These are phyloP conservation scores for Danionella cerebrum DNA, from an alignment of 2,113 vertebrate species.

Conservation along the genomic window DNA sequence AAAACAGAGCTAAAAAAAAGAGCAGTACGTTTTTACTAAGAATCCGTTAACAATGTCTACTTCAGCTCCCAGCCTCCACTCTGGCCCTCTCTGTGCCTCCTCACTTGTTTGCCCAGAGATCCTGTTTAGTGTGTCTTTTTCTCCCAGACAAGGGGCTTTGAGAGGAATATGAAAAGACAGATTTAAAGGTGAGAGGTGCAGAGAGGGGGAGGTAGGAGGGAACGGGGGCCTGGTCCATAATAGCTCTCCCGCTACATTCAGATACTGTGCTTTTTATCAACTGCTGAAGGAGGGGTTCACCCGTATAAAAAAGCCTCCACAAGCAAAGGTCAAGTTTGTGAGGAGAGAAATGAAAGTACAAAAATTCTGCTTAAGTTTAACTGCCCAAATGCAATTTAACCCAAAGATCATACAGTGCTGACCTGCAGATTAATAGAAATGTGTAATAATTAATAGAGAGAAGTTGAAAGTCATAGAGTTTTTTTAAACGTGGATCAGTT, in stretches of 20 bases:
- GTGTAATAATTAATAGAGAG: not conserved
- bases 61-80: constrained; percentile 24
- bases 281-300: constrained; percentile 60
- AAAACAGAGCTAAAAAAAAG: constrained; percentile 14
- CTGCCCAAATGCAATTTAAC: constrained; percentile 1
- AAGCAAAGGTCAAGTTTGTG: constrained; percentile 29
- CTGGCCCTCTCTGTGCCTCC: constrained; percentile 26
- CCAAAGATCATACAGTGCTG: not conserved
- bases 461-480: not conserved
- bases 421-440: not conserved
- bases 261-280: constrained; percentile 47
- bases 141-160: constrained; percentile 97
- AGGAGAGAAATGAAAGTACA: not conserved
- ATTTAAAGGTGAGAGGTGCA: constrained; percentile 96
- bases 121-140: constrained; percentile 89
- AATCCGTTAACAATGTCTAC: constrained; percentile 28
- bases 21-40: constrained; percentile 15
- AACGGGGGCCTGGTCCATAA: constrained; percentile 52
- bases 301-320: constrained; percentile 14
- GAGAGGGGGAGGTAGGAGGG: constrained; percentile 64
- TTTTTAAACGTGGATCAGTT: too few relatives aligned
- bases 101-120: constrained; percentile 94
- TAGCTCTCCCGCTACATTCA: constrained; percentile 51
- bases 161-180: constrained; percentile 99
- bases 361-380: constrained; percentile 4